phyloP scores from a whole-genome alignment of 1,140 invertebrate genomes.

The Delia radicum region DNA sequence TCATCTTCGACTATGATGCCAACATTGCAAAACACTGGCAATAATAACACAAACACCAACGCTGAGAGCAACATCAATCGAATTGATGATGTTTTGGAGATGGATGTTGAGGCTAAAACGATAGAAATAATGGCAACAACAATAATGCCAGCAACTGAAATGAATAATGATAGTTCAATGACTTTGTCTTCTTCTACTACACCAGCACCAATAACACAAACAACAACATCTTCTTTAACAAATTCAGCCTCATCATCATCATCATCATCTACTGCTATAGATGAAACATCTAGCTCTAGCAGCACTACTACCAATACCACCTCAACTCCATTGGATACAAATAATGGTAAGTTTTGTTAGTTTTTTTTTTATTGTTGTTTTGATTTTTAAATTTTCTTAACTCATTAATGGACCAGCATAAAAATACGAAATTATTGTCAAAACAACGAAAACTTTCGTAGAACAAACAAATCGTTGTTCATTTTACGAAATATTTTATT shows the following conservation, averaged over 20 bases:
- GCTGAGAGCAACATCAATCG: not conserved
- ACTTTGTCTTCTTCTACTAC: not conserved
- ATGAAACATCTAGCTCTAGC: not conserved
- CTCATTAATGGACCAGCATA: no score
- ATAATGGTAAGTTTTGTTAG: conserved; percentile 13
- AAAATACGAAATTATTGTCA: no score
- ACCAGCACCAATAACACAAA: not conserved
- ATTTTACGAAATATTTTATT: no score
- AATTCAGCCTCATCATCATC: no score
- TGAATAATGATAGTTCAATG: conserved; percentile 19
- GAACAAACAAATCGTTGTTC: no score
- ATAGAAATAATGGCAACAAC: conserved; percentile 18
- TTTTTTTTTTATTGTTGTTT: not conserved
- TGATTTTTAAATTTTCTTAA: not conserved
- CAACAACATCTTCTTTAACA: not conserved
- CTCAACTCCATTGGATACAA: not conserved
- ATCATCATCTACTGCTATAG: not conserved
- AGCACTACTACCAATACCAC: not conserved
- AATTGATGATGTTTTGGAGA: not conserved
- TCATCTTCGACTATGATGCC: not conserved
- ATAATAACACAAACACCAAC: conserved; percentile 5
- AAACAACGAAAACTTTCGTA: no score
- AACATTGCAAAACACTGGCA: conserved; percentile 18
- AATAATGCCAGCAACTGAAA: not conserved
- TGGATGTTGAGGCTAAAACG: not conserved